These are phyloP conservation scores for Meles meles DNA, from an alignment of 2,113 vertebrate genomes.

Conservation along the genomic window DNA sequence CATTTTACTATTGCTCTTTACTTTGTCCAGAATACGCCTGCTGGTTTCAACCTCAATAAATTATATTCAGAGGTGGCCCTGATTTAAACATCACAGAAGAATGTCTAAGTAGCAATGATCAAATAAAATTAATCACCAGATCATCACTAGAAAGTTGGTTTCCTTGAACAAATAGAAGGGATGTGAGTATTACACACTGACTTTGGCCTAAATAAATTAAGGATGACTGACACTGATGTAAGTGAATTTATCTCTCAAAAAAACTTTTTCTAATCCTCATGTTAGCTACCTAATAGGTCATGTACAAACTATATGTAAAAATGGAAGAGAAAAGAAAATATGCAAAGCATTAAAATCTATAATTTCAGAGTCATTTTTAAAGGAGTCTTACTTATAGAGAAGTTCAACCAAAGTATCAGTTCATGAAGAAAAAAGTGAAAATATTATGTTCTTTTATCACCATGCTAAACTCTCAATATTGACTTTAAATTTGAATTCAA, in stretches of 20 bases:
- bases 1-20: conserved; percentile 42
- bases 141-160: background rate
- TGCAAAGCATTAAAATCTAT: background rate
- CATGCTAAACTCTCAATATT: background rate
- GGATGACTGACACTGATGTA: background rate
- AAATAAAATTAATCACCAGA: background rate
- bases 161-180: background rate
- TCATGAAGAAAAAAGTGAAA: background rate
- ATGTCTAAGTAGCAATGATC: background rate
- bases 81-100: conserved; percentile 12
- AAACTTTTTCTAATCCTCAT: background rate
- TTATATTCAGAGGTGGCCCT: conserved; percentile 16
- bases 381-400: background rate
- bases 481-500: conserved; percentile 28
- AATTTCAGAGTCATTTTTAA: background rate
- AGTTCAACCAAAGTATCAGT: background rate
- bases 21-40: conserved; percentile 43
- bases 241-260: background rate
- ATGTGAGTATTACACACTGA: background rate
- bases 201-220: background rate
- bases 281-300: background rate
- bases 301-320: background rate
- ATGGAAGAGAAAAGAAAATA: background rate
- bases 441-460: background rate
- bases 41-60: conserved; percentile 24